Conservation (phyloP, 2,113 vertebrate genomes). For the Dasyornis broadbenti region DNA sequence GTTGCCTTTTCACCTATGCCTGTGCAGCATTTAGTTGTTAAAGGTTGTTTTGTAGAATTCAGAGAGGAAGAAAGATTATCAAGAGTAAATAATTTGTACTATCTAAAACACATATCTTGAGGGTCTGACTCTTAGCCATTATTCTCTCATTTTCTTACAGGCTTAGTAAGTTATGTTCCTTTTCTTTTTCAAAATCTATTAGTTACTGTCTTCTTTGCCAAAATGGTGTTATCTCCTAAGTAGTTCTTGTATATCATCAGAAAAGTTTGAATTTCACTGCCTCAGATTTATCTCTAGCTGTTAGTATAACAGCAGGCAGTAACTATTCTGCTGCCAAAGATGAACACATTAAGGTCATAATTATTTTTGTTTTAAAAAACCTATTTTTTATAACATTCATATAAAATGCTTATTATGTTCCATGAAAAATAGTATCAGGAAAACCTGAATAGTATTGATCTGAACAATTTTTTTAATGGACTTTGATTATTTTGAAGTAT, state of each 20-base stretch:
- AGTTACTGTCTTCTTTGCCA: neutral
- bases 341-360: neutral
- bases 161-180: neutral
- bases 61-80: neutral
- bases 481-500: neutral
- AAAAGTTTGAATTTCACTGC: neutral
- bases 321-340: neutral
- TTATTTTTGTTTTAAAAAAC: neutral
- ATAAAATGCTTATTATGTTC: neutral
- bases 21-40: neutral
- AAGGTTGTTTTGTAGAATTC: neutral
- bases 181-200: neutral
- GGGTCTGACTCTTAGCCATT: neutral
- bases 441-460: neutral
- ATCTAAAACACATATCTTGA: neutral
- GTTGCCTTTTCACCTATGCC: neutral
- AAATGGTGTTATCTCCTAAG: neutral
- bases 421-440: neutral
- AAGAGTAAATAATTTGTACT: neutral
- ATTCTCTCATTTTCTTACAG: neutral
- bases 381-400: neutral
- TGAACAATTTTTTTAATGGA: neutral
- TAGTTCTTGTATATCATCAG: neutral
- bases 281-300: neutral
- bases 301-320: neutral